Base-by-base conservation (phyloP, 2,888 invertebrate species). In the Drosophila mayaguana region DNA sequence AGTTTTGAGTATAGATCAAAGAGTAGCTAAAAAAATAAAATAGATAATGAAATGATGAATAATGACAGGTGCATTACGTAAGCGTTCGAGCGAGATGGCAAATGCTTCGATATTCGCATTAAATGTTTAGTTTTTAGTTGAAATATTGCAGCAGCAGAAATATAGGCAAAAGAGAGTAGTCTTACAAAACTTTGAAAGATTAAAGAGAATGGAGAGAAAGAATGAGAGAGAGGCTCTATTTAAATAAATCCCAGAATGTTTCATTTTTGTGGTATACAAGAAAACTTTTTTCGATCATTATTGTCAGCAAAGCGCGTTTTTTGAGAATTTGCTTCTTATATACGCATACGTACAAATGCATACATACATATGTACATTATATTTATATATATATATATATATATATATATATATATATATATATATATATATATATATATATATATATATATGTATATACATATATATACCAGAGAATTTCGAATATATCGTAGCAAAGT, bases 11-110 rank as follows among this genome's bases (percentile, higher is more conserved):
- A 18, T 54, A 40, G 53, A 43, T 55, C 48, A 63, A 38, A 42
- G 34, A 62, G 28, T 57, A 57, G 46, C 32, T 45, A 62, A 38
- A 34, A 43, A 7, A 2, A n/a, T n/a, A n/a, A 18, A 28, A 42
- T 25, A 12, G 14, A 43, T 0, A 20, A 51, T 62, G 46, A 66
- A 63, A n/a, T n/a, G n/a, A n/a, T n/a, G n/a, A n/a, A n/a, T n/a
- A n/a, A n/a, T n/a, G n/a, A 75, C 75, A 82, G 78, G 75, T 72
- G 81, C 88, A 81, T 75, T 81, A 84, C 61, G 72, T 67, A 70
- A 61, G 38, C 22, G 36, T 25, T 45, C 46, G 55, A 45, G 34
- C 45, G 38, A 53, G 48, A 63, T 62, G 34, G 62, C 46, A 53
- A 54, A 28, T 54, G 25, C 54, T 54, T 54, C 25, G 1, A 54